Conservation (phyloP, 2,888 invertebrate species). For the Cephus pulcher region DNA sequence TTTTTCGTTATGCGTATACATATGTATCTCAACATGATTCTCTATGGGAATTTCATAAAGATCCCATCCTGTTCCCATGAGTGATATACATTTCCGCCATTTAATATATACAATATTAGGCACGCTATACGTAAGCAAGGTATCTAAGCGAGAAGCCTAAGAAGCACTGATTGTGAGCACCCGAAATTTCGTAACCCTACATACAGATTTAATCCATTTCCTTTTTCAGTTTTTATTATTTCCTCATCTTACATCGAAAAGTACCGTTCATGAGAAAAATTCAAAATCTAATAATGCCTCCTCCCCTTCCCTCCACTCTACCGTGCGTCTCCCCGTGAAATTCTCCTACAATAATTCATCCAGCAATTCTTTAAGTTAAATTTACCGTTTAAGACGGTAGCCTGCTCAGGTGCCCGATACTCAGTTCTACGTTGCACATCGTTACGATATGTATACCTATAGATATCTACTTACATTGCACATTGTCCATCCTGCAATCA, state of each 20-base stretch:
- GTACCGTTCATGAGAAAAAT: not conserved
- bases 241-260: not conserved
- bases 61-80: not conserved
- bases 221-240: not conserved
- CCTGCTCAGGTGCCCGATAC: not conserved
- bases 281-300: not conserved
- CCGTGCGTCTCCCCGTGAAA: not conserved
- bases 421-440: not conserved
- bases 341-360: not conserved
- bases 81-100: not conserved
- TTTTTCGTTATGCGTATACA: not conserved
- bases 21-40: not conserved
- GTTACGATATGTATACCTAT: not conserved
- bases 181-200: not conserved
- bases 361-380: not conserved
- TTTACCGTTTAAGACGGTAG: not conserved
- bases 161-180: not conserved
- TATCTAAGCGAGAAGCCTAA: not conserved
- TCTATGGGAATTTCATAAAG: not conserved
- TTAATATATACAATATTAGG: not conserved
- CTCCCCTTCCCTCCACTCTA: not conserved
- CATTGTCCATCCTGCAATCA: slow-evolving; percentile 38
- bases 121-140: not conserved
- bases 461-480: slow-evolving; percentile 29
- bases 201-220: not conserved